Evolutionary conservation across 1,140 invertebrate genomes (phyloP), one percentile per base, ranked within the genome.

Genomic region (Meloidogyne exigua): DNA sequence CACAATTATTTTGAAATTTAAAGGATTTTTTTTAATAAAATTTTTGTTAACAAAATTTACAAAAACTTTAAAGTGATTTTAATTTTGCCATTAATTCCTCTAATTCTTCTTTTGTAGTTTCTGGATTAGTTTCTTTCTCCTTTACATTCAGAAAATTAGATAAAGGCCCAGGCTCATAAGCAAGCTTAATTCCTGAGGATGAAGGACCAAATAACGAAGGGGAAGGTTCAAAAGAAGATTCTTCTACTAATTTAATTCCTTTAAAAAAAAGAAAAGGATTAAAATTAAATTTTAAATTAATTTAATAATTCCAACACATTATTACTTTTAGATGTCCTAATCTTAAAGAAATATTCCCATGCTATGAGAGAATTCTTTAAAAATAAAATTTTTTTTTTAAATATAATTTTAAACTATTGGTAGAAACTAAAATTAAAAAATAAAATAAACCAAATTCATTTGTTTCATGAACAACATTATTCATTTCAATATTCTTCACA

Each of bases 361-460:
- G n/a, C n/a, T n/a, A n/a, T n/a, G n/a, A n/a, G n/a, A n/a, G n/a
- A n/a, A n/a, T n/a, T n/a, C n/a, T n/a, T n/a, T n/a, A n/a, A 32
- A 32, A 32, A 32, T 32, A 32, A 32, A n/a, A n/a, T n/a, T n/a
- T n/a, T n/a, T n/a, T n/a, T n/a, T n/a, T 32, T 32, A 3, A 32
- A 32, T 32, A 32, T 3, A 32, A 32, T 32, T 32, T 32, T 32
- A 7, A 32, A 32, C n/a, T n/a, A n/a, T n/a, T 32, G 28, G 28
- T 3, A 32, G 28, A 7, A 3, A 32, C 7, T 32, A 3, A 32
- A 32, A 32, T 32, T 32, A 32, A 3, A 32, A 32, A 32, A 32
- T 32, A 25, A 70, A 88, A 85, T n/a, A 90, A 91, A 91, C 94
- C 94, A 93, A 94, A 97, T 76, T 94, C 92, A 89, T 98, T 97